Evolutionary conservation across 2,113 vertebrate species (phyloP).

Genomic region (Promerops cafer): DNA sequence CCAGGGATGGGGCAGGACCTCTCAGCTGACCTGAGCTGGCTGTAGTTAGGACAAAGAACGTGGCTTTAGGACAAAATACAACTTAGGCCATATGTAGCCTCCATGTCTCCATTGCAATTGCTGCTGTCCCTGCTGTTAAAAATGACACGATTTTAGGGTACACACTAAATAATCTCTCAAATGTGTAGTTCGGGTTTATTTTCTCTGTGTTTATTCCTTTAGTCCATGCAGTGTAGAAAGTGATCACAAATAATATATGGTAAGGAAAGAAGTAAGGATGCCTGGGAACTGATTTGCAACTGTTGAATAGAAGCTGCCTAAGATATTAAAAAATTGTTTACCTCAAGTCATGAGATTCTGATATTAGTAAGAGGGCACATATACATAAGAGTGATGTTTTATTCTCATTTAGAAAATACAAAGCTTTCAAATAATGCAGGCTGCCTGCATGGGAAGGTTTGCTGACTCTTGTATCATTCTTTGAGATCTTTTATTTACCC

Average conservation of each 20-base stretch:
- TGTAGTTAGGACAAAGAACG: not conserved
- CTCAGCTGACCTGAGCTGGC: not conserved
- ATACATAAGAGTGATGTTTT: not conserved
- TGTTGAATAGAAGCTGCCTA: not conserved
- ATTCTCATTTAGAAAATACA: not conserved
- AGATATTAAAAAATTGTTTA: not conserved
- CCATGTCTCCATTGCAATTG: not conserved
- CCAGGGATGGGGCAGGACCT: not conserved
- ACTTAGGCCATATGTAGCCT: not conserved
- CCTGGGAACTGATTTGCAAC: not conserved
- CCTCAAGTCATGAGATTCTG: not conserved
- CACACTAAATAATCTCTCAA: not conserved
- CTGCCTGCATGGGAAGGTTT: not conserved
- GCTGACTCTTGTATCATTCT: not conserved
- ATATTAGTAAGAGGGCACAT: not conserved
- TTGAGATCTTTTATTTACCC: not conserved
- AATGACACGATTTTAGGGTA: not conserved
- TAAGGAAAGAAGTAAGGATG: not conserved
- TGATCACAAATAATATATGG: rapidly evolving
- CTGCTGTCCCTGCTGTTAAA: not conserved
- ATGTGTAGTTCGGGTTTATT: not conserved
- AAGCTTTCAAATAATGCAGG: not conserved
- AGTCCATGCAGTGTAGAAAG: not conserved
- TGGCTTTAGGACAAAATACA: not conserved
- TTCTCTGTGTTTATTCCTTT: not conserved